phyloP scores from a whole-genome alignment of 2,888 invertebrate genomes.

The Zaprionus obscuricornis region DNA sequence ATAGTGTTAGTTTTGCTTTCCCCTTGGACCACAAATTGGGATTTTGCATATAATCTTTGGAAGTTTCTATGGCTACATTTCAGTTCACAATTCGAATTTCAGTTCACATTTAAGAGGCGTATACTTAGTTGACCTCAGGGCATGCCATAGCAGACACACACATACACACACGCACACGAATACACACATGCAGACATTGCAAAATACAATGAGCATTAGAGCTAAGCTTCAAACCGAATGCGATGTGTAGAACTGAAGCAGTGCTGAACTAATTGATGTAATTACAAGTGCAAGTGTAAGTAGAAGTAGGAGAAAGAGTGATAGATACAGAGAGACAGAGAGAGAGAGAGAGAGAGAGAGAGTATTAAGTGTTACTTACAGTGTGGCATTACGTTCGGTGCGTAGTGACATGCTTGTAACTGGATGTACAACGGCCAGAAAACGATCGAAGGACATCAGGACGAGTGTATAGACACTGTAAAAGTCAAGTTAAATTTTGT shows the following conservation, averaged over 20 bases:
- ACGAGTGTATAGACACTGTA: constrained; percentile 95
- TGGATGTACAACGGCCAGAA: constrained; percentile 96
- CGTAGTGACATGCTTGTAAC: constrained; percentile 93
- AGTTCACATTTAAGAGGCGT: no score
- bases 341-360: constrained; percentile 22
- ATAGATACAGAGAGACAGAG: no score
- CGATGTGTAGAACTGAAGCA: background rate
- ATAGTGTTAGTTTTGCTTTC: no score
- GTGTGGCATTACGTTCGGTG: constrained; percentile 91
- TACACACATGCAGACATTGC: no score
- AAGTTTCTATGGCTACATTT: no score
- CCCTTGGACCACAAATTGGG: no score
- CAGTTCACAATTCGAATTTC: no score
- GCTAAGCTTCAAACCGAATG: no score
- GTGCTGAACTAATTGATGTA: constrained; percentile 35
- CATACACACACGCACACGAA: background rate
- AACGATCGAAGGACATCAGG: constrained; percentile 95
- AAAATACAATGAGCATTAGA: no score
- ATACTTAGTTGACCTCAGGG: constrained; percentile 6
- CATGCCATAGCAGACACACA: background rate
- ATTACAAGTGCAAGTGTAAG: constrained; percentile 6
- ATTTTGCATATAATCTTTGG: no score
- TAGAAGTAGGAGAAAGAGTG: constrained; percentile 15
- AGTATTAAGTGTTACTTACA: constrained; percentile 76
- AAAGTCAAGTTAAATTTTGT: background rate